Conservation (phyloP, 1,140 invertebrate species). For the Limonius californicus region DNA sequence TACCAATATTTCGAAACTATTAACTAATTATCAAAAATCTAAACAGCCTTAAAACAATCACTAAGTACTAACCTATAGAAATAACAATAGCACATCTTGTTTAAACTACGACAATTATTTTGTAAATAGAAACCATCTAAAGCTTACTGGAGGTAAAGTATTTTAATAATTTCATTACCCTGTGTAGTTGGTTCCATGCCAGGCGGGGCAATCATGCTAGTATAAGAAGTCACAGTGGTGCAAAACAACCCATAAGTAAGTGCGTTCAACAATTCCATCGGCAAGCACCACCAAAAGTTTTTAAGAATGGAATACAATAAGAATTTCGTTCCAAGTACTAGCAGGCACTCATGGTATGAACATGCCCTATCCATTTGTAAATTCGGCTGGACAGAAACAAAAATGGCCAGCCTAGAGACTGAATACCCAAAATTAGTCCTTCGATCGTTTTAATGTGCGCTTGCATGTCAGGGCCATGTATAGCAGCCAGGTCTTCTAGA, state of each 20-base stretch:
- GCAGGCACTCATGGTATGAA: slow-evolving; percentile 78
- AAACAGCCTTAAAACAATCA: too few relatives aligned
- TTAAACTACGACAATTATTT: too few relatives aligned
- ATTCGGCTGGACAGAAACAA: slow-evolving; percentile 81
- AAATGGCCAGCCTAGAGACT: slow-evolving; percentile 79
- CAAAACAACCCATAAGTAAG: slow-evolving; percentile 86
- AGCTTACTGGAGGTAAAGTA: too few relatives aligned
- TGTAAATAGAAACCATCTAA: too few relatives aligned
- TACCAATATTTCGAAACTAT: too few relatives aligned
- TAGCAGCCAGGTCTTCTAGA: slow-evolving; percentile 64
- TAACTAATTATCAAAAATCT: too few relatives aligned
- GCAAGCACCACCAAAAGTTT: slow-evolving; percentile 78
- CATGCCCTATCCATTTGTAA: slow-evolving; percentile 77
- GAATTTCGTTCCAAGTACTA: slow-evolving; percentile 71
- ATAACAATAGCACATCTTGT: too few relatives aligned
- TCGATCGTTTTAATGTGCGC: slow-evolving; percentile 74
- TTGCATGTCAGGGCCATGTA: slow-evolving; percentile 48
- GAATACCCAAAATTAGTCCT: slow-evolving; percentile 71
- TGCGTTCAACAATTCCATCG: slow-evolving; percentile 83
- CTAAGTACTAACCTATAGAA: too few relatives aligned
- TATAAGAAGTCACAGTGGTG: slow-evolving; percentile 85
- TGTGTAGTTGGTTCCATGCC: slow-evolving; percentile 84
- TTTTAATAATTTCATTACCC: too few relatives aligned
- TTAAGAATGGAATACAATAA: slow-evolving; percentile 75
- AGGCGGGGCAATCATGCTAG: slow-evolving; percentile 76